Base-by-base conservation (phyloP, 1,140 invertebrate species). In the Thaumatotibia leucotreta region DNA sequence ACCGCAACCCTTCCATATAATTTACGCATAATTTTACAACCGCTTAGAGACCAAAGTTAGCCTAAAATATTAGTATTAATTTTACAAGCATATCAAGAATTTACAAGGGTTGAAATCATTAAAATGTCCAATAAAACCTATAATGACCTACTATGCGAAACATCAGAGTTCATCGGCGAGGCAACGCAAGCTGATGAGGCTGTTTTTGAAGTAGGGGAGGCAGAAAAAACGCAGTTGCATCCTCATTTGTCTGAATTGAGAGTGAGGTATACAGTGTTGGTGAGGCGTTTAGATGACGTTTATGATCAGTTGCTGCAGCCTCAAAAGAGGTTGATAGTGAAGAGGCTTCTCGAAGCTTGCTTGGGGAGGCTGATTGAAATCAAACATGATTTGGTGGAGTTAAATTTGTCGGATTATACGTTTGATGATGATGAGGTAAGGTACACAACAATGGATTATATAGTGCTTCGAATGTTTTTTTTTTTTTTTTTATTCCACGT, bases 291-390 rank as follows among this genome's bases (percentile, higher is more conserved):
- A 6, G 95, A 97, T 77, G 88, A 94, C 68, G 96, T 96, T 65
- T 97, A 98, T 76, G 97, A 98, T 81, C 97, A 97, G 91, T 93
- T 98, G 64, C 92, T 98, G 24, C 98, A 99, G 80, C 97, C 98
- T 0, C 98, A 99, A 86, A 99, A 99, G 83, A 91, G 97, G 45
- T 78, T 95, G 27, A 89, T 98, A 2, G 92, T 99, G 0, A 94
- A 94, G 52, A 94, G 95, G 69, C 82, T 98, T 1, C 83, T 99
- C 0, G 97, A 98, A 82, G 94, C 95, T 0, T 94, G 93, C 24
- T 92, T 98, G 49, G 97, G 96, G 2, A 92, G 97, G 64, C 89
- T 96, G 67, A 84, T 96, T 14, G 96, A 97, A 81, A 82, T 96
- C 2, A 96, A 96, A 88, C 94, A 97, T 77, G 97, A 98, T 77